These are phyloP conservation scores for Hippocampus kuda DNA, from an alignment of 2,797 vertebrate species.

Conservation along the genomic window DNA sequence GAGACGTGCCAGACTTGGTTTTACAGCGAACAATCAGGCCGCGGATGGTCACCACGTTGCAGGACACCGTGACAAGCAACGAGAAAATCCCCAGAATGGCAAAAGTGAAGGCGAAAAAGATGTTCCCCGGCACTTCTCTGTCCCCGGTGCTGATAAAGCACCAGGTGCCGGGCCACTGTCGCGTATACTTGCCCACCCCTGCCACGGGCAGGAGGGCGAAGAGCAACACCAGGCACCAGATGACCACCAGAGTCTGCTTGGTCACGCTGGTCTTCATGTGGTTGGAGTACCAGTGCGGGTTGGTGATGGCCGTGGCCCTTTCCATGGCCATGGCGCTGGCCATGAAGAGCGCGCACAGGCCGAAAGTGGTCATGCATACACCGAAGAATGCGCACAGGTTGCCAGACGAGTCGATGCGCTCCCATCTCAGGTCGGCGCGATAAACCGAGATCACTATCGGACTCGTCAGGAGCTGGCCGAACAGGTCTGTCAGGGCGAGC, in stretches of 20 bases:
- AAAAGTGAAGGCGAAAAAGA: conserved; percentile 77
- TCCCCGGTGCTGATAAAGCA: conserved; percentile 84
- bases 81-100: conserved; percentile 78
- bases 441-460: conserved; percentile 91
- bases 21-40: conserved; percentile 79
- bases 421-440: conserved; percentile 69
- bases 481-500: conserved; percentile 83
- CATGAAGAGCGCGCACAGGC: conserved; percentile 85
- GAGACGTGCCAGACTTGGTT: conserved; percentile 64
- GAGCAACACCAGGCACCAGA: conserved; percentile 71
- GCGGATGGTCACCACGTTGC: conserved; percentile 85
- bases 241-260: conserved; percentile 65
- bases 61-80: conserved; percentile 76
- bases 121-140: conserved; percentile 51
- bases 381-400: conserved; percentile 85
- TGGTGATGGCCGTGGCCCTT: conserved; percentile 81
- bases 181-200: conserved; percentile 77
- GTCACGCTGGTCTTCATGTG: conserved; percentile 82
- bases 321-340: conserved; percentile 91
- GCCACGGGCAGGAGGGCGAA: conserved; percentile 82
- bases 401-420: conserved; percentile 72
- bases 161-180: conserved; percentile 95
- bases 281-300: conserved; percentile 88
- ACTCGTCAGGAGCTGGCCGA: conserved; percentile 86
- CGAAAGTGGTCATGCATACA: conserved; percentile 88